Conservation (phyloP, 1,140 invertebrate species). For the Platyscapa corneri region DNA sequence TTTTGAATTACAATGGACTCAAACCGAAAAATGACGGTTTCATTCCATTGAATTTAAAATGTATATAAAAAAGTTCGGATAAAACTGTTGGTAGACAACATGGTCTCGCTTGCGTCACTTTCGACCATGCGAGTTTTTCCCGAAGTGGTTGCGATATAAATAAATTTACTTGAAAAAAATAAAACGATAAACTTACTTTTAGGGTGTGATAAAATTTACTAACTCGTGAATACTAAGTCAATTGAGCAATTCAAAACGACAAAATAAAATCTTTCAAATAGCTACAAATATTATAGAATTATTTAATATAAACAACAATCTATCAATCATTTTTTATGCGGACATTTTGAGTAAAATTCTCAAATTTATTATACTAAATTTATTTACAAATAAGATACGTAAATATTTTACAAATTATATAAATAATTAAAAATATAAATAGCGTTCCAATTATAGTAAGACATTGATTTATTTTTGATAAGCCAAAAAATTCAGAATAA, state of each 20-base stretch:
- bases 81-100: conserved; percentile 6
- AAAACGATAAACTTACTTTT: conserved; percentile 14
- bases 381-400: not conserved
- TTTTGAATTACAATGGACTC: not conserved
- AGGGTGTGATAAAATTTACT: conserved; percentile 17
- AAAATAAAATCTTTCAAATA: conserved; percentile 19
- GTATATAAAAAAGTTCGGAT: not conserved
- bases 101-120: conserved; percentile 10
- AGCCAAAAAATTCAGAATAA: not conserved
- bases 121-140: not conserved
- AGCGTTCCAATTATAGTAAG: not conserved
- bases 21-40: not conserved
- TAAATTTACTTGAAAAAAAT: conserved; percentile 20
- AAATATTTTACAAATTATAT: not conserved
- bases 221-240: conserved; percentile 24
- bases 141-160: not conserved
- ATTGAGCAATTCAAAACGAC: conserved; percentile 11
- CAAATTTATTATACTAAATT: not conserved
- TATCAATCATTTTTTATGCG: not conserved
- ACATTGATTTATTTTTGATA: not conserved
- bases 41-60: not conserved
- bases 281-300: not conserved
- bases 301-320: conserved; percentile 10
- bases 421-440: too few species aligned
- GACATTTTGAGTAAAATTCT: not conserved